A percentile compares a stretch with the other conserved stretches of the same genome.
phyloP scores from a whole-genome alignment of 2,888 invertebrate genomes.

The Campoplex capitator region DNA sequence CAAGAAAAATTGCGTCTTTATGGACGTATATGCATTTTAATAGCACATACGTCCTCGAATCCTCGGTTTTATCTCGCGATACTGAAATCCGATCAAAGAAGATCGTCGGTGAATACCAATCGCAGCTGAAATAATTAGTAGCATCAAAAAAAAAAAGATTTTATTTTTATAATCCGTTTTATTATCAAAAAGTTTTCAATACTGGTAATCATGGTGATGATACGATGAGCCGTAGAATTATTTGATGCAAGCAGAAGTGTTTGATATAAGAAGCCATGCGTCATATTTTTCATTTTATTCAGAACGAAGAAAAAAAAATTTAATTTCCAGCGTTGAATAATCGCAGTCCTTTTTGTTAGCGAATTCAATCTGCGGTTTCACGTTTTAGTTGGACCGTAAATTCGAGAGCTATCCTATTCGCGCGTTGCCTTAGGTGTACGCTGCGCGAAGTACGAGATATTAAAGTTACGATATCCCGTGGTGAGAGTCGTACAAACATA shows the following conservation, averaged over 20 bases:
- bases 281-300: not conserved
- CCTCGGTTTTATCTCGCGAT: not conserved
- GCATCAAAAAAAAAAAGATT: not conserved
- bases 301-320: not conserved
- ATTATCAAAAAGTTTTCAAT: not conserved
- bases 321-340: not conserved
- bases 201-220: not conserved
- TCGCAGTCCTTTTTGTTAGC: not conserved
- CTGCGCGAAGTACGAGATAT: conserved; percentile 13
- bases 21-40: not conserved
- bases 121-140: not conserved
- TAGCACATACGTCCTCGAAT: conserved; percentile 24
- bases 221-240: not conserved
- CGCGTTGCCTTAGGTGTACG: conserved; percentile 6
- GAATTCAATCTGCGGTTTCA: not conserved
- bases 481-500: conserved; percentile 53
- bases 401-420: conserved; percentile 10
- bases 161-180: not conserved
- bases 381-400: conserved; percentile 9
- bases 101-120: conserved; percentile 57
- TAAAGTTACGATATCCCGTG: conserved; percentile 42
- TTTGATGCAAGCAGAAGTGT: not conserved
- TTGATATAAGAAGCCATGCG: not conserved
- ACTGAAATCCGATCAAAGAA: conserved; percentile 15
- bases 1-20: conserved; percentile 46